Conservation (phyloP, 2,797 vertebrate species). For the Hemitrygon akajei region DNA sequence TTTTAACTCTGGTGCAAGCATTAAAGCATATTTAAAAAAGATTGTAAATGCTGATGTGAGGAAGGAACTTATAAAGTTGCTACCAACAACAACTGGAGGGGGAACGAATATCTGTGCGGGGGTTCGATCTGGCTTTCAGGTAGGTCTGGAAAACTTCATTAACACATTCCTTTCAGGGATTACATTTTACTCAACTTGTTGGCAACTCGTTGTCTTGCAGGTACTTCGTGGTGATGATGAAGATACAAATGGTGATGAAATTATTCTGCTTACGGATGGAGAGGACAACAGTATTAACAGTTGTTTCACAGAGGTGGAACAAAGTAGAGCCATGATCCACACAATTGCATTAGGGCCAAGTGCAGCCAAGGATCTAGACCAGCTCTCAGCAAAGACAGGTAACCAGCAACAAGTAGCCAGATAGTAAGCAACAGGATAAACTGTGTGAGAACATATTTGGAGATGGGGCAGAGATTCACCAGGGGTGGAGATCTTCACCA, state of each 20-base stretch:
- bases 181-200: background rate
- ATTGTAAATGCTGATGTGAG: slow-evolving; percentile 45
- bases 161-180: background rate
- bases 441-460: no score
- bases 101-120: slow-evolving; percentile 50
- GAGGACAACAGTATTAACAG: slow-evolving; percentile 38
- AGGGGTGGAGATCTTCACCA: no score
- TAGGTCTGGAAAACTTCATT: slow-evolving; percentile 40
- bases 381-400: slow-evolving; percentile 49
- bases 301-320: slow-evolving; percentile 45
- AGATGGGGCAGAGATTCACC: no score
- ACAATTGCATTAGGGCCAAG: slow-evolving; percentile 50
- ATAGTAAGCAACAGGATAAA: background rate
- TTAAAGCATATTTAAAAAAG: slow-evolving; percentile 44
- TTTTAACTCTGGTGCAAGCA: slow-evolving; percentile 45
- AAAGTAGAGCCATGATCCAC: slow-evolving; percentile 51
- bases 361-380: slow-evolving; percentile 42
- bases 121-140: slow-evolving; percentile 52
- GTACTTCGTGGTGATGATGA: slow-evolving; percentile 45
- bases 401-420: background rate
- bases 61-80: slow-evolving; percentile 44
- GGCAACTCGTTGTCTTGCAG: slow-evolving; percentile 43
- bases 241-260: slow-evolving; percentile 48
- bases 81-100: slow-evolving; percentile 45
- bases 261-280: slow-evolving; percentile 54